Evolutionary conservation across 2,888 invertebrate species (phyloP).

Genomic region (Rotaria macrura): DNA sequence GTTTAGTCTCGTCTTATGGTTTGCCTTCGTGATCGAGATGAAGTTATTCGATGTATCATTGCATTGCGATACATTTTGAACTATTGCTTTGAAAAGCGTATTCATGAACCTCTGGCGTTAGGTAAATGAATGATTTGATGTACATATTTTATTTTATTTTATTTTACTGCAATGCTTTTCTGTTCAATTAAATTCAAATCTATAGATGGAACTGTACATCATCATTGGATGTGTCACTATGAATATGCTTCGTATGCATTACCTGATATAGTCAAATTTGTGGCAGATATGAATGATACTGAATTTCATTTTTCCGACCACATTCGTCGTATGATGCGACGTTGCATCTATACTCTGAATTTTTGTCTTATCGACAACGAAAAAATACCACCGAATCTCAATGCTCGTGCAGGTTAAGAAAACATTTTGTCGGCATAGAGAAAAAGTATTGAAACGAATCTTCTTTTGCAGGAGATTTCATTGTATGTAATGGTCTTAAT

Average conservation of each 20-base stretch:
- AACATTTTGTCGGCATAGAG: too few species aligned
- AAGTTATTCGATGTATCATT: neutral
- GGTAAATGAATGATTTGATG: neutral
- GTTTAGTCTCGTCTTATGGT: neutral
- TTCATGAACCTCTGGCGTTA: constrained; percentile 1
- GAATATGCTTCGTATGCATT: neutral
- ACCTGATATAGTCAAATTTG: neutral
- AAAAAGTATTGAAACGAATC: neutral
- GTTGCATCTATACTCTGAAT: neutral
- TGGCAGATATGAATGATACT: neutral
- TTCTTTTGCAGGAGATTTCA: neutral
- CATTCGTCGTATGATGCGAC: neutral
- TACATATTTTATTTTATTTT: neutral
- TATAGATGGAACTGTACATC: constrained; percentile 1
- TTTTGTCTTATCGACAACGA: neutral
- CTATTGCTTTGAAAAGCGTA: neutral
- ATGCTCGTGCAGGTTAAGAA: neutral
- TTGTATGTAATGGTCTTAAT: neutral
- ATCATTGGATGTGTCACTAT: constrained; percentile 17
- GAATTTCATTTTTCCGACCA: neutral
- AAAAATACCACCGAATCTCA: neutral
- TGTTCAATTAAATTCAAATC: neutral
- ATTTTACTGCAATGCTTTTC: too few species aligned
- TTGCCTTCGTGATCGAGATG: neutral
- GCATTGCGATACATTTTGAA: neutral